Evolutionary conservation across 2,113 vertebrate species (phyloP), one percentile per base, ranked within the genome.

Genomic region (Nothoprocta pentlandii): DNA sequence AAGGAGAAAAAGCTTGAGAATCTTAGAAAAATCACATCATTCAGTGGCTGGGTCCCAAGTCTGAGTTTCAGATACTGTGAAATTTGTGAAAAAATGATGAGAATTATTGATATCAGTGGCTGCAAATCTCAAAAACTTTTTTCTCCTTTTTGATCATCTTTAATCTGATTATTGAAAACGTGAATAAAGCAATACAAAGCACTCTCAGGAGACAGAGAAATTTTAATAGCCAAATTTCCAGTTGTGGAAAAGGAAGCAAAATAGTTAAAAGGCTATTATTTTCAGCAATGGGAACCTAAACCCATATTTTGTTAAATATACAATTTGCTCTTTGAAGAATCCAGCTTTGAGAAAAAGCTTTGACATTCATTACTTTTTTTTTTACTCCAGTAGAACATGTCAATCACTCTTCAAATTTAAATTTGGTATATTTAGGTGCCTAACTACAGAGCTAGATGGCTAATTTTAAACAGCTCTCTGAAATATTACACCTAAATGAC

Each of bases 391-490:
- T 64, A 83, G 86, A 62, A 87, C 83, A 21, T 51, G 74, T 70
- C 81, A 80, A 30, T 61, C 62, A 36, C 42, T 7, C 22, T 53
- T 61, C 56, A 89, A 34, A 67, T 85, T 64, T 75, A 89, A 92
- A 83, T 30, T 74, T 66, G 41, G 49, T 28, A 91, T 92, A 91
- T 94, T 90, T 88, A 88, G 59, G 42, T 75, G 28, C 30, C 34
- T 80, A 94, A 42, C 51, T 91, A 91, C 42, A 91, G 6, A 63
- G 68, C 74, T 22, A 87, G 54, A 39, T 74, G 67, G 34, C 79
- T 94, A 61, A 94, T 80, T 95, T 90, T 83, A 83, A 93, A 85
- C 39, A 94, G n/a, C 20, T 74, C 39, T 93, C 64, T 44, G 70
- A 92, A 94, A 67, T 85, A 28, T 69, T 91, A 42, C 30, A 59